Conservation (phyloP, 1,140 invertebrate species). For the Caerostris extrusa region DNA sequence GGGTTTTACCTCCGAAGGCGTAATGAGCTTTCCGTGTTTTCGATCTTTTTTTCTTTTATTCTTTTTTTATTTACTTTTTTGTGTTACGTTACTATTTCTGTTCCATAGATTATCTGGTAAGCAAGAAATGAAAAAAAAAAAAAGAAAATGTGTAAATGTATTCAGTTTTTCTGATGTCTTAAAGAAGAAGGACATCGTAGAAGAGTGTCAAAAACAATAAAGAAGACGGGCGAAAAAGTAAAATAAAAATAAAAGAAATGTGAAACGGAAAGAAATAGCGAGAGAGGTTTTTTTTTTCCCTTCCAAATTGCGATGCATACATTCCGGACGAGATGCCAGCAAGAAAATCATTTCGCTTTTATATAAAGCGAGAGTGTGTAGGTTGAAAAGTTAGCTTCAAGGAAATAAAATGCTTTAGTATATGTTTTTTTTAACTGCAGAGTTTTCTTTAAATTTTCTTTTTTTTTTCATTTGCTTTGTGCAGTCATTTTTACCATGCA, state of each 20-base stretch:
- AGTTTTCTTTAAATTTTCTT: too few species aligned
- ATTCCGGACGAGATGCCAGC: background rate
- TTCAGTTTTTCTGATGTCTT: background rate
- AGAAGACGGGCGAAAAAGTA: too few species aligned
- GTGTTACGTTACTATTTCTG: background rate
- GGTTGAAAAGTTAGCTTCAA: background rate
- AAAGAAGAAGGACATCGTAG: background rate
- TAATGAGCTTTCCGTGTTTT: too few species aligned
- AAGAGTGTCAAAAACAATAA: background rate
- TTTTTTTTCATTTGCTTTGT: too few species aligned
- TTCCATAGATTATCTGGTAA: background rate
- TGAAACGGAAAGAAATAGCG: background rate
- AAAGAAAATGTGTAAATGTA: background rate
- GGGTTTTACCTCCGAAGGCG: too few species aligned
- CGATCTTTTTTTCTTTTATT: too few species aligned
- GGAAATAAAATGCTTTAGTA: background rate
- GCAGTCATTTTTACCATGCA: too few species aligned
- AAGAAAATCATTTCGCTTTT: background rate
- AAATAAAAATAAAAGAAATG: background rate
- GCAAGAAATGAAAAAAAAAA: background rate
- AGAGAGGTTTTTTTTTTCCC: too few species aligned
- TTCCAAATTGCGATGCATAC: conserved; percentile 14
- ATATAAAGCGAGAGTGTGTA: background rate
- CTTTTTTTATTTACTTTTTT: conserved; percentile 24
- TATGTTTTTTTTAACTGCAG: background rate